Evolutionary conservation across 2,113 vertebrate genomes (phyloP), one percentile per base, ranked within the genome.

Genomic region (Ornithorhynchus anatinus): DNA sequence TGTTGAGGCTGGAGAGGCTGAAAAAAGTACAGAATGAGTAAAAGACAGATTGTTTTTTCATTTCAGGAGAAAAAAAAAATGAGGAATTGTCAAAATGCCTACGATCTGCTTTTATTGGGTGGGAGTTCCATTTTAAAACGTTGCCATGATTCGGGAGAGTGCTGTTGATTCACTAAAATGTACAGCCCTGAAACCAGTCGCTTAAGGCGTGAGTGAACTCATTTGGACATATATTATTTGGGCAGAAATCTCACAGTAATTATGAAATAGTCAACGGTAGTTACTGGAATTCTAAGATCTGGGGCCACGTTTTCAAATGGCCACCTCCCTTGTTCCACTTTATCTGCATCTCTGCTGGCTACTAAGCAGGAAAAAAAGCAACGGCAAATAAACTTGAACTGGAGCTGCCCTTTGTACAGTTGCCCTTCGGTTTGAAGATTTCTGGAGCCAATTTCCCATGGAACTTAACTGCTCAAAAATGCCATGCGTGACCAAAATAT

Each of bases 1-100:
- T 37, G 91, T 91, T 45, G 96, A 94, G 37, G 92, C 92, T 68
- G 97, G 97, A 53, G 97, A 99, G 36, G 96, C 97, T 98, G 87
- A 39, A 91, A 91, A n/a, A 68, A 80, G 72, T 13, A 82, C 1
- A 68, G 17, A 75, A 82, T 45, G 19, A 69, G 84, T 68, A 88
- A 58, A 76, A 75, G 53, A 48, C 3, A 71, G n/a, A 35, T 75
- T 80, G 3, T 8, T 0, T 7, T 1, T 4, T 31, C 9, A 16
- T 39, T 9, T 6, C 1, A 33, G 23, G 23, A 1, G 47, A 9
- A 25, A 27, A n/a, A n/a, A 23, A 19, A 16, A 5, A 1, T 13
- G 19, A 33, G 29, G 25, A 53, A 40, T 8, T 6, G 13, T 6
- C 2, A 17, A 16, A 25, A 2, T 7, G 1, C 8, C 7, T 9